Conservation (phyloP, 2,888 invertebrate species). For the Leptogaster cylindrica region DNA sequence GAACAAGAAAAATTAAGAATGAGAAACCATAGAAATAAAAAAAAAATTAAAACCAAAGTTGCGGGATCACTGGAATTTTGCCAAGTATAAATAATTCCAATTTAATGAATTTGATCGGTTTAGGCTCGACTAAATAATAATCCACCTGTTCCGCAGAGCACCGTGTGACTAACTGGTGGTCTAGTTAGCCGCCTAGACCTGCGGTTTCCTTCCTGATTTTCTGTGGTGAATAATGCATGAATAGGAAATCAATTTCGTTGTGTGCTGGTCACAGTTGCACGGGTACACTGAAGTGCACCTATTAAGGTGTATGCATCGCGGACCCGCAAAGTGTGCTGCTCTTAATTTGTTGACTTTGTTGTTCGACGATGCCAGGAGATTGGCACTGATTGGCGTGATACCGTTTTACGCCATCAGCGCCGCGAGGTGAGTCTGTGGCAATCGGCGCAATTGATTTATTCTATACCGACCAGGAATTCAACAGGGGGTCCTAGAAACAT, state of each 20-base stretch:
- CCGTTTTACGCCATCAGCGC: conserved; percentile 9
- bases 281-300: background rate
- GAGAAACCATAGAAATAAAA: too few relatives aligned
- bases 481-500: background rate
- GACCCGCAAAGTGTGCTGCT: conserved; percentile 5
- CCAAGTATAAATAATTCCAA: conserved; percentile 11
- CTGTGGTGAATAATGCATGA: conserved; percentile 27
- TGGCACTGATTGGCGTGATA: conserved; percentile 33
- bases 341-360: conserved; percentile 21
- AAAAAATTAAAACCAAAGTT: conserved; percentile 4
- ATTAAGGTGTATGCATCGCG: conserved; percentile 9
- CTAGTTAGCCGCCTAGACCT: background rate
- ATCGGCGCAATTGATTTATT: conserved; percentile 15
- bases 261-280: conserved; percentile 9
- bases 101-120: conserved; percentile 7
- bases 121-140: background rate
- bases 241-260: conserved; percentile 35
- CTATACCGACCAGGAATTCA: conserved; percentile 2
- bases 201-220: conserved; percentile 34
- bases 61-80: too few relatives aligned
- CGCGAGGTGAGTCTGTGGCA: background rate
- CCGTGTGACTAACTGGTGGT: conserved; percentile 17
- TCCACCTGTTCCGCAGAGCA: conserved; percentile 16
- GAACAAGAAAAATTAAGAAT: too few relatives aligned
- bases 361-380: conserved; percentile 11